phyloP scores from a whole-genome alignment of 2,888 invertebrate species.

The Clitarchus hookeri region DNA sequence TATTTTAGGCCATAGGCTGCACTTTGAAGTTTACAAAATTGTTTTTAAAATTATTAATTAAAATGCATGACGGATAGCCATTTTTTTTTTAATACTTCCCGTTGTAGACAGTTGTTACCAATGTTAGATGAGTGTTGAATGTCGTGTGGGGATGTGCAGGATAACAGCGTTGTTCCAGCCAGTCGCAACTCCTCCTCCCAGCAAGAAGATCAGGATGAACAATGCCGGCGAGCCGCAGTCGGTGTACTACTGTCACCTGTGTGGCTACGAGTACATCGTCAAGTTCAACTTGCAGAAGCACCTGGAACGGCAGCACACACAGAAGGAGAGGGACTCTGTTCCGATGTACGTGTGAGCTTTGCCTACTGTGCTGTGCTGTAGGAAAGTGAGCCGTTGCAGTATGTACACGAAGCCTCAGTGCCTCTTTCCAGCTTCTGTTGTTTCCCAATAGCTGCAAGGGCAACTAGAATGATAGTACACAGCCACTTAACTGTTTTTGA shows the following conservation, averaged over 20 bases:
- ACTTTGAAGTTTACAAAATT: too few species aligned
- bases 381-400: too few species aligned
- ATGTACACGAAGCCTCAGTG: too few species aligned
- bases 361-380: too few species aligned
- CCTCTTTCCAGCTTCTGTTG: too few species aligned
- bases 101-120: too few species aligned
- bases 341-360: slow-evolving; percentile 42
- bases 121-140: slow-evolving; percentile 23
- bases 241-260: slow-evolving; percentile 62
- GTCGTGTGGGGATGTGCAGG: slow-evolving; percentile 45
- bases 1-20: too few species aligned
- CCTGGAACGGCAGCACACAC: slow-evolving; percentile 58
- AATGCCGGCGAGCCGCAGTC: slow-evolving; percentile 59
- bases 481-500: too few species aligned
- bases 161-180: slow-evolving; percentile 56
- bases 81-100: background rate
- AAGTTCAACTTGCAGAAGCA: slow-evolving; percentile 70
- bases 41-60: too few species aligned
- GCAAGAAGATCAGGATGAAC: slow-evolving; percentile 59
- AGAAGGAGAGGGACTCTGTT: slow-evolving; percentile 57
- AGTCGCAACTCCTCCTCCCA: slow-evolving; percentile 58
- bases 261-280: slow-evolving; percentile 69
- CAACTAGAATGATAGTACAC: too few species aligned
- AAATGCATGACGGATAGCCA: background rate
- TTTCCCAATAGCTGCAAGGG: too few species aligned